Evolutionary conservation across 2,113 vertebrate genomes (phyloP).

Genomic region (Carettochelys insculpta): DNA sequence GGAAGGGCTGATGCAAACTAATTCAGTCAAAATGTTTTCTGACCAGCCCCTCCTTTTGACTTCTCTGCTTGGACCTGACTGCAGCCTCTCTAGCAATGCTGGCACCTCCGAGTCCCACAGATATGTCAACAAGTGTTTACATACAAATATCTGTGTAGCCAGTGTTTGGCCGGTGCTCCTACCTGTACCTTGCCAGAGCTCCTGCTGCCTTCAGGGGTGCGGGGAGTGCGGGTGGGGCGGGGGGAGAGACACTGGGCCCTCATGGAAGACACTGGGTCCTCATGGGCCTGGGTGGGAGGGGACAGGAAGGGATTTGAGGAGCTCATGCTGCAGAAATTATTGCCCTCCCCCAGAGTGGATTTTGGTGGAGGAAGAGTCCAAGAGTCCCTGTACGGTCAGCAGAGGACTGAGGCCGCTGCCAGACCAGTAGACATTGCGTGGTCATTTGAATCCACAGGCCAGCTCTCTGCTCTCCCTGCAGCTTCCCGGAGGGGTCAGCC

Average conservation of each 20-base stretch:
- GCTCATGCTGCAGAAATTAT: background rate
- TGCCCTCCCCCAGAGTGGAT: background rate
- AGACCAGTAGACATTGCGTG: background rate
- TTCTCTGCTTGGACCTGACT: background rate
- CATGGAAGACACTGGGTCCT: background rate
- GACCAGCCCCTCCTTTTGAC: background rate
- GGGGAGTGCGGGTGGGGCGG: too few relatives aligned
- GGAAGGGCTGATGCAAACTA: background rate
- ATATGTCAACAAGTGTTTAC: background rate
- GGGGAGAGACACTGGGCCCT: too few relatives aligned
- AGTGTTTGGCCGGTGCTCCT: background rate
- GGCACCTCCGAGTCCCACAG: background rate
- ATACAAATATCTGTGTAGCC: background rate
- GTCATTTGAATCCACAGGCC: background rate
- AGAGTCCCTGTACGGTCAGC: background rate
- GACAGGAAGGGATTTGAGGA: background rate
- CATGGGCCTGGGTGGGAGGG: background rate
- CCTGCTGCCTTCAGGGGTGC: background rate
- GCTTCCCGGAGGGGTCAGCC: background rate
- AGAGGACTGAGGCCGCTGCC: background rate
- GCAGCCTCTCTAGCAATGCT: background rate
- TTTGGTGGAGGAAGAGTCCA: background rate
- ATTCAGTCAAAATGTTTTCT: background rate
- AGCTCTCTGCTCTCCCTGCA: background rate
- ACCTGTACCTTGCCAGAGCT: background rate